Evolutionary conservation across 2,113 vertebrate genomes (phyloP), one percentile per base, ranked within the genome.

Genomic region (Bucco capensis): DNA sequence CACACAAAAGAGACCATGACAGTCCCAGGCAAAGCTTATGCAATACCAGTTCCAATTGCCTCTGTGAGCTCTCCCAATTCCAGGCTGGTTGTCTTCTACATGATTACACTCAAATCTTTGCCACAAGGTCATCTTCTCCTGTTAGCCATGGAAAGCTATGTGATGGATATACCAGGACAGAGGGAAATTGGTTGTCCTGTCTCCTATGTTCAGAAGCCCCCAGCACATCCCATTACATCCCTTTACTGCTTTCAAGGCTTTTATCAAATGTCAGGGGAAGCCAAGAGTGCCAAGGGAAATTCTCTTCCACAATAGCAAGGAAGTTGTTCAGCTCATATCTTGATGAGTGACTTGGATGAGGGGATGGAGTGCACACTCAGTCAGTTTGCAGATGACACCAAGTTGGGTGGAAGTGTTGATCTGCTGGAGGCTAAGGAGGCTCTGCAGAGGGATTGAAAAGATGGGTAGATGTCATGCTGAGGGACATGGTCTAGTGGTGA

Each of bases 111-210:
- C 58, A 62, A 53, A 8, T 10, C 47, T 71, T 76, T 30, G 49
- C 38, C 21, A 8, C 2, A 8, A 78, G 16, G 10, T 72, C 8
- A 28, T 66, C 37, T n/a, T 15, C 25, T 35, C 33, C 65, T 3
- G 1, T 19, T 51, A n/a, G 49, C 19, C 18, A 9, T 3, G 14
- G 35, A 24, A 10, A 73, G 65, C 31, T 64, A 30, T 3, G 10
- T 19, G 21, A 56, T 7, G 25, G 37, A 46, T 24, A 6, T 22
- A 27, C 10, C 8, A 62, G 23, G 11, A 69, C 19, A 73, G 12
- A 8, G 3, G 6, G 8, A 76, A 44, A 50, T 38, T 5, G 31
- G 28, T 13, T 2, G 2, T 6, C 37, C 33, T 15, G 1, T 7
- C 42, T 40, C 56, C n/a, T 17, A 22, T 2, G 0, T 33, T 74